phyloP scores from a whole-genome alignment of 2,113 vertebrate genomes.

The Dromiciops gliroides region DNA sequence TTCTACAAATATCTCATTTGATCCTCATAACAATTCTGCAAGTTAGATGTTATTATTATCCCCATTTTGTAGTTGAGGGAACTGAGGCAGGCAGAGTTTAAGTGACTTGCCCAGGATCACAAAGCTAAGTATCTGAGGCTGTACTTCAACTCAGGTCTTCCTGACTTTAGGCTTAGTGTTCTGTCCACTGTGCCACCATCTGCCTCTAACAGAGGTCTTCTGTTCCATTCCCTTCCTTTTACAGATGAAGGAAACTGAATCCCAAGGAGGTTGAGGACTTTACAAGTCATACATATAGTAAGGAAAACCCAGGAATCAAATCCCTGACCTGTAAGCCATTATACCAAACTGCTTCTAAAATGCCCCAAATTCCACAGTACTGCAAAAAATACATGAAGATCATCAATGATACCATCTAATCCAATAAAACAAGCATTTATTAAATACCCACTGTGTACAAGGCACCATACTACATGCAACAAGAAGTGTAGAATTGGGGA shows the following conservation, averaged over 20 bases:
- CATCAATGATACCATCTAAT: not conserved
- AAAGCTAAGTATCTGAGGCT: not conserved
- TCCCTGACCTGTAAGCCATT: not conserved
- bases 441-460: not conserved
- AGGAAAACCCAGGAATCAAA: not conserved
- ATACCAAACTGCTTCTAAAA: not conserved
- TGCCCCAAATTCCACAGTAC: not conserved
- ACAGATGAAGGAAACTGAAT: not conserved
- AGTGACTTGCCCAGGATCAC: not conserved
- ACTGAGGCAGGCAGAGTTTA: not conserved
- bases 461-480: not conserved
- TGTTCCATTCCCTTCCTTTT: not conserved
- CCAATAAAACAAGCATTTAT: not conserved
- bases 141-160: not conserved
- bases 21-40: not conserved
- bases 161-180: not conserved
- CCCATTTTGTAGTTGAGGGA: not conserved
- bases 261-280: not conserved
- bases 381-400: not conserved
- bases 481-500: conserved; percentile 1
- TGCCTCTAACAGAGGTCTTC: not conserved
- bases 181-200: not conserved
- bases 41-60: not conserved
- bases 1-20: not conserved
- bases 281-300: not conserved